Evolutionary conservation across 2,113 vertebrate species (phyloP).

Genomic region (Ophthalmolycus amberensis): DNA sequence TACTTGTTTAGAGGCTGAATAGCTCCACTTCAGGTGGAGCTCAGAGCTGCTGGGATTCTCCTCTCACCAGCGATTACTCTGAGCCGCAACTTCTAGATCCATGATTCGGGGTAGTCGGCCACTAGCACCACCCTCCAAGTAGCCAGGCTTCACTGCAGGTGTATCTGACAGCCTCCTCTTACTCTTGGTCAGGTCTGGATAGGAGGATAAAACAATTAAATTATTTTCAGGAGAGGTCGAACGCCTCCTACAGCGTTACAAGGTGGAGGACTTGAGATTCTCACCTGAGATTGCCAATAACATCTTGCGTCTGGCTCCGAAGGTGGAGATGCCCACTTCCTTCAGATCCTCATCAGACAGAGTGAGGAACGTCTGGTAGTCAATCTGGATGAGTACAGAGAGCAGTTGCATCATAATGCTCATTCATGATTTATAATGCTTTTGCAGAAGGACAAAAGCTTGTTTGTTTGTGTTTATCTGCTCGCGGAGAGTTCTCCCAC

Average conservation of each 20-base stretch:
- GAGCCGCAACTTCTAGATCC: conserved; percentile 75
- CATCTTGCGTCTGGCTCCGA: conserved; percentile 87
- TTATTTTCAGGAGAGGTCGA: not conserved
- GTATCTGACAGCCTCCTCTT: conserved; percentile 79
- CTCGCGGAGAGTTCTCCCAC: not conserved
- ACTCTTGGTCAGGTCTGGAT: conserved; percentile 81
- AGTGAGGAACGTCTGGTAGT: conserved; percentile 86
- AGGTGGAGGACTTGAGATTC: conserved; percentile 5
- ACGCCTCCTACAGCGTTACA: not conserved
- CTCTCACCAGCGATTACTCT: conserved; percentile 81
- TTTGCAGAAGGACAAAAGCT: not conserved
- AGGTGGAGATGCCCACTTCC: conserved; percentile 85
- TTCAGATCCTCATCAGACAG: conserved; percentile 87
- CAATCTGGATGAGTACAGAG: conserved; percentile 74
- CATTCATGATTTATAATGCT: conserved; percentile 7
- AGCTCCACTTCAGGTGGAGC: not conserved
- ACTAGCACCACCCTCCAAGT: conserved; percentile 85
- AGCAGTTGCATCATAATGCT: conserved; percentile 20
- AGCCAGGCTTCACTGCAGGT: conserved; percentile 76
- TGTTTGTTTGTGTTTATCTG: not conserved
- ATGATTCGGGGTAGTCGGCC: conserved; percentile 82
- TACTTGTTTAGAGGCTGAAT: not conserved
- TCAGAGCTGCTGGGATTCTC: not conserved
- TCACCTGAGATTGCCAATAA: conserved; percentile 84
- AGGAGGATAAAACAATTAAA: not conserved